A percentile compares a stretch with the other conserved stretches of the same genome.
These are phyloP conservation scores for Cavia porcellus DNA, from an alignment of 2,113 vertebrate genomes.

Conservation along the genomic window DNA sequence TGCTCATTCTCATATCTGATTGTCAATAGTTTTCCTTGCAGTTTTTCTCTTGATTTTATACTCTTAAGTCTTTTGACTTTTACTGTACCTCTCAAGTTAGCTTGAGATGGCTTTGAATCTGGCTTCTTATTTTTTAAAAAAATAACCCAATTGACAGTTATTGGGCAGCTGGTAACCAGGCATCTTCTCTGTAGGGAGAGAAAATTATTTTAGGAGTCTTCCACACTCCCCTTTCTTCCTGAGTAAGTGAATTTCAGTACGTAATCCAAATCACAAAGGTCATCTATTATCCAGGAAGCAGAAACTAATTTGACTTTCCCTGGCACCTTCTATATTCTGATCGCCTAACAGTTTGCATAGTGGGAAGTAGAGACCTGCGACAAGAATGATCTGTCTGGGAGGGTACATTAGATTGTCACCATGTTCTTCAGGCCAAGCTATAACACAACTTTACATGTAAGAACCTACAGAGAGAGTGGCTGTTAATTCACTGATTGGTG, in stretches of 20 bases:
- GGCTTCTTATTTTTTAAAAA: conserved; percentile 36
- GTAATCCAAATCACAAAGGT: conserved; percentile 77
- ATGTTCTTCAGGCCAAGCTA: background rate
- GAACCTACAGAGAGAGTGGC: background rate
- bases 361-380: background rate
- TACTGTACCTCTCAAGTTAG: background rate
- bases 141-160: conserved; percentile 79
- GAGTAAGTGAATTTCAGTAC: conserved; percentile 77
- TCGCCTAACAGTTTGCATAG: conserved; percentile 49
- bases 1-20: background rate
- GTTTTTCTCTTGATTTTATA: background rate
- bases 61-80: background rate
- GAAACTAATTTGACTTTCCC: conserved; percentile 69
- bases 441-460: background rate
- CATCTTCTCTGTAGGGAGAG: conserved; percentile 70
- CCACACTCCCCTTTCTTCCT: conserved; percentile 59
- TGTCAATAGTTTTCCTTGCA: background rate
- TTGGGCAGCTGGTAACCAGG: conserved; percentile 79
- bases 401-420: background rate
- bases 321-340: conserved; percentile 62
- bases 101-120: conserved; percentile 50
- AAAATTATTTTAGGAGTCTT: conserved; percentile 79
- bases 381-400: background rate
- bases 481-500: background rate
- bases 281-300: conserved; percentile 74